Percentiles rank a stretch among this genome's conserved stretches.
These are phyloP conservation scores for Watersipora subatra DNA, from an alignment of 1,140 invertebrate species.

Conservation along the genomic window DNA sequence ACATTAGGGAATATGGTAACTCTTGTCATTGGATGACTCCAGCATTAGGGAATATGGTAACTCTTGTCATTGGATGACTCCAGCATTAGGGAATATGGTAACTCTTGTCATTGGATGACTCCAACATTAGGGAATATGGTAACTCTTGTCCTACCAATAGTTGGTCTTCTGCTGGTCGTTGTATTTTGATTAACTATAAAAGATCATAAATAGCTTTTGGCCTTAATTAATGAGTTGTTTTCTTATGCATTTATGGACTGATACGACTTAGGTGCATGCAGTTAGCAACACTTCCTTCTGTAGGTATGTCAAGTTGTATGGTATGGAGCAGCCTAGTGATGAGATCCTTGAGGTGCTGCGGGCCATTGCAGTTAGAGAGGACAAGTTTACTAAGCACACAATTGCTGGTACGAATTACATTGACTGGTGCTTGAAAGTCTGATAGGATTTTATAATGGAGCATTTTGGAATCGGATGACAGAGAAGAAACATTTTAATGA, in stretches of 20 bases:
- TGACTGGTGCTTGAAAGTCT: too few species aligned
- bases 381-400: neutral
- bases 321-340: neutral
- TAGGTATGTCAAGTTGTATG: neutral
- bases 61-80: too few species aligned
- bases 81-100: too few species aligned
- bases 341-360: neutral
- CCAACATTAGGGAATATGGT: neutral
- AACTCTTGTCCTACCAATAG: neutral
- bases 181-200: neutral
- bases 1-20: too few species aligned
- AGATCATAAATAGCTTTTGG: too few species aligned
- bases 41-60: too few species aligned
- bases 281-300: too few species aligned
- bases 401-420: neutral
- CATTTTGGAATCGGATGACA: neutral
- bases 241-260: too few species aligned
- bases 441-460: neutral
- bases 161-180: neutral
- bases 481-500: neutral
- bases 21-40: too few species aligned
- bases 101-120: neutral
- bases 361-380: neutral
- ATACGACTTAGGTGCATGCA: too few species aligned
- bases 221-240: too few species aligned